phyloP scores from a whole-genome alignment of 2,888 invertebrate species.

The Drosophila neonasuta region DNA sequence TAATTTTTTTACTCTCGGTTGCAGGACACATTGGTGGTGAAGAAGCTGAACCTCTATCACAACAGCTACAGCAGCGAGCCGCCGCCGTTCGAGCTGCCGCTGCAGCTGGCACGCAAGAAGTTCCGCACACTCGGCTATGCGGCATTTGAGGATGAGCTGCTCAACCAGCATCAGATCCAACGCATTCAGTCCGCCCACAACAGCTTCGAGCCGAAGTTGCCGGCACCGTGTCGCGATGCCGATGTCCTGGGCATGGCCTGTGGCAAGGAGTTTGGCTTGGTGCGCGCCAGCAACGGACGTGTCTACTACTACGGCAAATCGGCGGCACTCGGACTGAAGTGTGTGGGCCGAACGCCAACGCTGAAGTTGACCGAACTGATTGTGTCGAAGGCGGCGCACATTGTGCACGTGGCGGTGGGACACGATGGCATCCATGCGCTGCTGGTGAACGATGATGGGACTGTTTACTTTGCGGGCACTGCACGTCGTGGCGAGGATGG shows the following conservation, averaged over 20 bases:
- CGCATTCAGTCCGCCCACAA: conserved; percentile 83
- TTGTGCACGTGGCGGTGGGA: conserved; percentile 92
- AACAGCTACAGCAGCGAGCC: conserved; percentile 72
- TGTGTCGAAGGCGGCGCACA: conserved; percentile 88
- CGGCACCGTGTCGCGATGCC: conserved; percentile 86
- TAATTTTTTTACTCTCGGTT: neutral
- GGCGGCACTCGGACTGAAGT: conserved; percentile 91
- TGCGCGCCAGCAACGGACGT: conserved; percentile 93
- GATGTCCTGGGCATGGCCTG: conserved; percentile 90
- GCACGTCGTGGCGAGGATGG: conserved; percentile 97
- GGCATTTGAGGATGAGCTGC: conserved; percentile 87
- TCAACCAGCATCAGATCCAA: conserved; percentile 82
- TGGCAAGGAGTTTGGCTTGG: conserved; percentile 95
- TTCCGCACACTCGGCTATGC: conserved; percentile 89
- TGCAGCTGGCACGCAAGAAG: conserved; percentile 90
- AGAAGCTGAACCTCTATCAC: conserved; percentile 85
- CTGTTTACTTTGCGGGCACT: conserved; percentile 92
- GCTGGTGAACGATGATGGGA: conserved; percentile 95
- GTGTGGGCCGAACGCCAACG: conserved; percentile 80
- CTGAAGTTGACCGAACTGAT: conserved; percentile 84
- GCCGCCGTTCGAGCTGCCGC: conserved; percentile 85
- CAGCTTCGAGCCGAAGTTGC: conserved; percentile 84
- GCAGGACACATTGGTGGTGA: conserved; percentile 91
- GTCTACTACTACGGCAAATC: conserved; percentile 94
- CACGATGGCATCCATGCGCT: conserved; percentile 97